phyloP scores from a whole-genome alignment of 2,888 invertebrate species.

The Drosophila atroscutellata region DNA sequence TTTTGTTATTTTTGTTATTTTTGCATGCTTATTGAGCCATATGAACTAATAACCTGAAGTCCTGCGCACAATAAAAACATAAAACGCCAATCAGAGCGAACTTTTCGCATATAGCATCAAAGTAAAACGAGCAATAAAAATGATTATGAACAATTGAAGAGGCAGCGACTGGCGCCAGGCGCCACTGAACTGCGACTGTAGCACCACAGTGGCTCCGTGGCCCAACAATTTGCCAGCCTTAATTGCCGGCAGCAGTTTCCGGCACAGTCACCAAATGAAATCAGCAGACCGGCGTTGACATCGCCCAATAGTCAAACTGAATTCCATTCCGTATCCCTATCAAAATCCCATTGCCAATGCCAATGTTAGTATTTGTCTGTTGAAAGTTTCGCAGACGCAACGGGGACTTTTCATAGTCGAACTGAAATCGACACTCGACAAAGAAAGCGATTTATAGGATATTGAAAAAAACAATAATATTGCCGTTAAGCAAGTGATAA shows the following conservation, averaged over 20 bases:
- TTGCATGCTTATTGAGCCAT: slow-evolving; percentile 74
- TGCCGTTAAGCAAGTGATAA: neutral
- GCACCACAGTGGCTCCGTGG: slow-evolving; percentile 34
- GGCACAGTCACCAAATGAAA: slow-evolving; percentile 70
- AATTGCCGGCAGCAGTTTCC: slow-evolving; percentile 80
- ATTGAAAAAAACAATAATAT: neutral
- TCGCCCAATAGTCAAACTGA: slow-evolving; percentile 20
- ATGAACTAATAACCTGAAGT: slow-evolving; percentile 77
- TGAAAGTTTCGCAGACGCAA: slow-evolving; percentile 44
- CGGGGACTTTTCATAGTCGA: slow-evolving; percentile 33
- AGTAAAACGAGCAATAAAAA: slow-evolving; percentile 78
- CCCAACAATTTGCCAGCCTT: slow-evolving; percentile 60
- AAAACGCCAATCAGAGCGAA: slow-evolving; percentile 76
- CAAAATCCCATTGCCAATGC: slow-evolving; percentile 24
- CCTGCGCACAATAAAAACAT: slow-evolving; percentile 75
- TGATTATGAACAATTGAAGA: slow-evolving; percentile 81
- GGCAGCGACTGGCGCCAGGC: slow-evolving; percentile 55
- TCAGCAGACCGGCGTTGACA: slow-evolving; percentile 61
- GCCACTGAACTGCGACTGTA: slow-evolving; percentile 32
- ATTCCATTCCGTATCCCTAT: slow-evolving; percentile 36
- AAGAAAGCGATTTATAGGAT: neutral
- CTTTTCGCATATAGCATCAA: slow-evolving; percentile 77
- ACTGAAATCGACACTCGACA: slow-evolving; percentile 19
- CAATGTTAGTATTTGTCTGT: slow-evolving; percentile 50
- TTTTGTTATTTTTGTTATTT: slow-evolving; percentile 5